These are phyloP conservation scores for Lasioglossum zephyrum DNA, from an alignment of 2,888 invertebrate species.

Conservation along the genomic window DNA sequence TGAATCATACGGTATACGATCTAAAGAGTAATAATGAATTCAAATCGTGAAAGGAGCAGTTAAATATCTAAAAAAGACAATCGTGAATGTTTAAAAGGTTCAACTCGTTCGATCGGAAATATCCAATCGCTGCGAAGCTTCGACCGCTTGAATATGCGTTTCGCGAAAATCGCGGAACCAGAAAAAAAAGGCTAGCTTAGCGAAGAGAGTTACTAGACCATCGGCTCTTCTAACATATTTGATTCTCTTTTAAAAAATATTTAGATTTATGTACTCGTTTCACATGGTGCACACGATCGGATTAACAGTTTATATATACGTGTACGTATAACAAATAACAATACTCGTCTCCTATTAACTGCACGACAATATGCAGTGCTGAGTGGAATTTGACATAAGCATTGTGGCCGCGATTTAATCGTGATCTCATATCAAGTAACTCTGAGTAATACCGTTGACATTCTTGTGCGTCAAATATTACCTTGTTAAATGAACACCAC, in stretches of 20 bases:
- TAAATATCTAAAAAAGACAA: too few relatives aligned
- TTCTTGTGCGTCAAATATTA: constrained; percentile 72
- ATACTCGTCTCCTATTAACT: background rate
- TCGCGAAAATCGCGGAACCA: constrained; percentile 26
- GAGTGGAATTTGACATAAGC: constrained; percentile 41
- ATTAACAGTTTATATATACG: constrained; percentile 24
- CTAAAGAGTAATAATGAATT: constrained; percentile 29
- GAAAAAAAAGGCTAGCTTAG: constrained; percentile 24
- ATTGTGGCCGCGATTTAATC: constrained; percentile 40
- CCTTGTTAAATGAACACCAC: constrained; percentile 59
- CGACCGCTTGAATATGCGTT: constrained; percentile 17
- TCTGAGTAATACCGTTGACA: constrained; percentile 74
- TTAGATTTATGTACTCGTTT: constrained; percentile 22
- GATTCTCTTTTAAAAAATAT: constrained; percentile 14
- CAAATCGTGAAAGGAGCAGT: constrained; percentile 28
- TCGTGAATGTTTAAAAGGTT: background rate
- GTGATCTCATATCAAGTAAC: constrained; percentile 37
- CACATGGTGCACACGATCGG: constrained; percentile 6
- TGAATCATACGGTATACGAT: constrained; percentile 26
- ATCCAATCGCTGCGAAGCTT: constrained; percentile 43
- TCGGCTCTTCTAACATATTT: constrained; percentile 11
- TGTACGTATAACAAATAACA: constrained; percentile 15
- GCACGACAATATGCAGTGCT: background rate
- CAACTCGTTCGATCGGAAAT: constrained; percentile 36
- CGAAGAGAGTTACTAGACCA: constrained; percentile 30